phyloP scores from a whole-genome alignment of 2,888 invertebrate species.

The Podotricha telesiphe region DNA sequence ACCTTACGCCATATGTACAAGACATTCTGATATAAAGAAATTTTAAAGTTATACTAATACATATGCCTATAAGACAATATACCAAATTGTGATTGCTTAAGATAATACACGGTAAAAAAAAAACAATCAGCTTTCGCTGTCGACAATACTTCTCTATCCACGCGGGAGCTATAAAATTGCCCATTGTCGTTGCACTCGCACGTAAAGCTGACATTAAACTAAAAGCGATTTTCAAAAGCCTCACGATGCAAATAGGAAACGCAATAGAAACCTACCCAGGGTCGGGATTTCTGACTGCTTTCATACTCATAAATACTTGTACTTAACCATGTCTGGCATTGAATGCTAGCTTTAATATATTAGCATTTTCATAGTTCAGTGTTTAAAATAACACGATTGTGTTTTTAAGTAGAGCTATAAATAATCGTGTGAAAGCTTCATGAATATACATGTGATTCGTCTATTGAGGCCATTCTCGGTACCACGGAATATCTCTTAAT shows the following conservation, averaged over 20 bases:
- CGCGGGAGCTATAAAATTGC: conserved; percentile 61
- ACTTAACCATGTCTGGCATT: conserved; percentile 33
- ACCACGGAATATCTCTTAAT: neutral
- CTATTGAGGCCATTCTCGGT: neutral
- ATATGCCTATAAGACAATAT: neutral
- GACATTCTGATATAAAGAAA: too few relatives aligned
- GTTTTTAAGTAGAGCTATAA: conserved; percentile 11
- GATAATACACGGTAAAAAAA: conserved; percentile 21
- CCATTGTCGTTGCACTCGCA: conserved; percentile 69
- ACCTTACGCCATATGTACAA: too few relatives aligned
- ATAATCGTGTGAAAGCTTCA: neutral
- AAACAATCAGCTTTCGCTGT: conserved; percentile 29
- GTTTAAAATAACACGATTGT: conserved; percentile 20
- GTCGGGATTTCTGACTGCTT: conserved; percentile 39
- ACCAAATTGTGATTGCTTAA: neutral
- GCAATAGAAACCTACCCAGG: conserved; percentile 44
- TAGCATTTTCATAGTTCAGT: conserved; percentile 17
- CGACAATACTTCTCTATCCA: conserved; percentile 43
- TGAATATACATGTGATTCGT: conserved; percentile 8
- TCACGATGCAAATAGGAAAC: conserved; percentile 61
- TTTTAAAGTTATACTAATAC: too few relatives aligned
- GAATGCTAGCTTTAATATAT: conserved; percentile 8
- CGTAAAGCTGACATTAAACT: conserved; percentile 69
- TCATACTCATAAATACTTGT: conserved; percentile 36
- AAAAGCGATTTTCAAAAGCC: conserved; percentile 72